A percentile compares a stretch with the other conserved stretches of the same genome.
Evolutionary conservation across 2,113 vertebrate species (phyloP).

Genomic region (Stigmatopora nigra): DNA sequence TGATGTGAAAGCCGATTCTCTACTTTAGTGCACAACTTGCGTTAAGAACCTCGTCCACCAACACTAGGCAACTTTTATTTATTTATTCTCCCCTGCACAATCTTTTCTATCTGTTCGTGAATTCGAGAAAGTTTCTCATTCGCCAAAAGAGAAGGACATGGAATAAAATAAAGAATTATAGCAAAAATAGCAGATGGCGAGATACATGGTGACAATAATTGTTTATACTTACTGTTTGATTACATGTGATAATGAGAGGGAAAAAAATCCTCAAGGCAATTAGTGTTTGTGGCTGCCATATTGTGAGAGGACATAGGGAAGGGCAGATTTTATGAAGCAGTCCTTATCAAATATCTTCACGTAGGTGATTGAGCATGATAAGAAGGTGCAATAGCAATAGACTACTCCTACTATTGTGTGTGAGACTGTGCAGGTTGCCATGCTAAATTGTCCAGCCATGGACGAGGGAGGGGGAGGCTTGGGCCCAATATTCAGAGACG

Average conservation of each 20-base stretch:
- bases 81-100: slow-evolving; percentile 30
- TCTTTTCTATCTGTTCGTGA: slow-evolving; percentile 55
- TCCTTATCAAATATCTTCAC: slow-evolving; percentile 61
- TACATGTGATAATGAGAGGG: slow-evolving; percentile 69
- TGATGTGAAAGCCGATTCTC: slow-evolving; percentile 45
- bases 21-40: slow-evolving; percentile 39
- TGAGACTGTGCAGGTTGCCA: slow-evolving; percentile 24
- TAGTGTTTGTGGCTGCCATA: slow-evolving; percentile 62
- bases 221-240: slow-evolving; percentile 71
- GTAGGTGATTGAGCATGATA: slow-evolving; percentile 59
- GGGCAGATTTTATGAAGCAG: slow-evolving; percentile 59
- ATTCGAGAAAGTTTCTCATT: slow-evolving; percentile 54
- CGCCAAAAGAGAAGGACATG: slow-evolving; percentile 25
- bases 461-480: slow-evolving; percentile 12
- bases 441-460: slow-evolving; percentile 31
- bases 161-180: slow-evolving; percentile 26
- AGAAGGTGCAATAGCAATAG: slow-evolving; percentile 63
- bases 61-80: slow-evolving; percentile 19
- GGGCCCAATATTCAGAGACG: slow-evolving; percentile 51
- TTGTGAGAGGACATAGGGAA: slow-evolving; percentile 65
- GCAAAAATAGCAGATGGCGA: slow-evolving; percentile 66
- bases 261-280: slow-evolving; percentile 67
- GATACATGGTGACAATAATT: slow-evolving; percentile 63
- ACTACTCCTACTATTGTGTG: slow-evolving; percentile 35
- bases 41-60: slow-evolving; percentile 47